phyloP scores from a whole-genome alignment of 37 sponge, comb jelly and placozoan species.

The Corticium candelabrum region DNA sequence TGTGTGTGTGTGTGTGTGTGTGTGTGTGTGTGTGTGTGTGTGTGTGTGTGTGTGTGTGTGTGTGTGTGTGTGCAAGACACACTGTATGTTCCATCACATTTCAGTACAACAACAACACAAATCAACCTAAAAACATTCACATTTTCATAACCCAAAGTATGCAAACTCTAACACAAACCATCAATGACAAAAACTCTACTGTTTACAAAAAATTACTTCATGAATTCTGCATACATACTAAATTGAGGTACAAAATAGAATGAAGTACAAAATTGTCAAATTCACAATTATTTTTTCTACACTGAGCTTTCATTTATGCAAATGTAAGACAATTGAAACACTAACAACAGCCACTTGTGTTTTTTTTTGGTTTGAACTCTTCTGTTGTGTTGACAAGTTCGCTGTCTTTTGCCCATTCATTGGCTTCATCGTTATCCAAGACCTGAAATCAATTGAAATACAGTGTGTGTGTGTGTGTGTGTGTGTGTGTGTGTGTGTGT shows the following conservation, averaged over 20 bases:
- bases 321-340: neutral
- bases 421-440: neutral
- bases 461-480: too few relatives aligned
- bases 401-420: neutral
- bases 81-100: neutral
- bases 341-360: neutral
- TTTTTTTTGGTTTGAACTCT: too few relatives aligned
- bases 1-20: conserved; percentile 20
- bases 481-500: too few relatives aligned
- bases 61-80: conserved; percentile 20
- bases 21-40: conserved; percentile 18
- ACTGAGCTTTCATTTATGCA: too few relatives aligned
- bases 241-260: too few relatives aligned
- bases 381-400: too few relatives aligned
- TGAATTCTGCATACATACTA: too few relatives aligned
- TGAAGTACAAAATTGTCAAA: too few relatives aligned
- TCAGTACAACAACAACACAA: neutral
- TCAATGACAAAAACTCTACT: neutral
- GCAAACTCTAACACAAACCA: neutral
- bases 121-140: neutral
- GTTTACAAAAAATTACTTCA: too few relatives aligned
- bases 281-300: too few relatives aligned
- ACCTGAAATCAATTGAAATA: neutral
- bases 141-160: neutral
- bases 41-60: conserved; percentile 13